Conservation (phyloP, 1,140 invertebrate species). For the Drosophila sucinea region DNA sequence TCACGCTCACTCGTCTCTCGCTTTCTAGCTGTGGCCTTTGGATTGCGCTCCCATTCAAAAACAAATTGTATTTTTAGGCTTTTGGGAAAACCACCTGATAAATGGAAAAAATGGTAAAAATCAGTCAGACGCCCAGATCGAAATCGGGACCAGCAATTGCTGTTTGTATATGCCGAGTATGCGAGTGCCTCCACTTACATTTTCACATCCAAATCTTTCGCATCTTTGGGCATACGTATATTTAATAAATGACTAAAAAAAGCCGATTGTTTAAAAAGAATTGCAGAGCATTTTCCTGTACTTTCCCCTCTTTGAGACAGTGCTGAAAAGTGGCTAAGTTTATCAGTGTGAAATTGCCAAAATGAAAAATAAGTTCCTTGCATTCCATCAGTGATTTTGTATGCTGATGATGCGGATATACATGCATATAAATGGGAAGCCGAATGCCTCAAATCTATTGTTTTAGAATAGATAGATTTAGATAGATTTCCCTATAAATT, state of each 20-base stretch:
- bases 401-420: no score
- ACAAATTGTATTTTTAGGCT: constrained; percentile 71
- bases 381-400: no score
- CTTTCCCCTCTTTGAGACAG: neutral
- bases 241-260: constrained; percentile 44
- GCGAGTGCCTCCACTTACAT: neutral
- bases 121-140: constrained; percentile 32
- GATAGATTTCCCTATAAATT: no score
- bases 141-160: constrained; percentile 14
- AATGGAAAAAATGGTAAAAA: constrained; percentile 51
- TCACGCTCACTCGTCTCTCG: neutral
- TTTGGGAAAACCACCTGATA: constrained; percentile 81
- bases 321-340: neutral
- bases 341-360: constrained; percentile 9
- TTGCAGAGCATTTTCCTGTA: constrained; percentile 4
- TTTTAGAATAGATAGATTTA: no score
- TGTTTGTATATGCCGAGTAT: constrained; percentile 48
- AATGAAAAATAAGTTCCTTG: neutral
- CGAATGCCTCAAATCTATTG: no score
- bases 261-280: constrained; percentile 24
- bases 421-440: neutral
- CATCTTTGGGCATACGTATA: constrained; percentile 22
- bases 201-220: neutral
- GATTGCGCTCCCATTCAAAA: constrained; percentile 57
- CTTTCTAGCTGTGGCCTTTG: constrained; percentile 8